Evolutionary conservation across 1,140 invertebrate species (phyloP).

Genomic region (Drosophila pallidifrons): DNA sequence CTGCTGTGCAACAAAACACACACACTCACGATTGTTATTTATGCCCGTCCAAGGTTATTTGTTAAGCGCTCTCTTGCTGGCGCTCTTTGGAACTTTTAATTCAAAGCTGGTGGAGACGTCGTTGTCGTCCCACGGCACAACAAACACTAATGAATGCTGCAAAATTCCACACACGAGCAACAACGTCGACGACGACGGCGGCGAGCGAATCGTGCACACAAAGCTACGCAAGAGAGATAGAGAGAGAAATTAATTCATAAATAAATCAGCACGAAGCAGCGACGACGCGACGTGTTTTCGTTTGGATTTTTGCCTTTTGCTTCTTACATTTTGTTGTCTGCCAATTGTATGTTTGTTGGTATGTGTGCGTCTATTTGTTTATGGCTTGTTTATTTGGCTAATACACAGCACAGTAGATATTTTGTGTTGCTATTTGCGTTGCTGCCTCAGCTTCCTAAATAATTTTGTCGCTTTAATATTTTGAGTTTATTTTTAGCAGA

Average conservation of each 20-base stretch:
- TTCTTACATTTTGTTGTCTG: slow-evolving; percentile 42
- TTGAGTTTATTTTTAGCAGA: slow-evolving; percentile 54
- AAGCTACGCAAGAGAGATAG: slow-evolving; percentile 52
- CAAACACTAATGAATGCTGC: slow-evolving; percentile 59
- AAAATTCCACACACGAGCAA: slow-evolving; percentile 59
- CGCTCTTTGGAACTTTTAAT: slow-evolving; percentile 10
- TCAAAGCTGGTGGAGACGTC: slow-evolving; percentile 36
- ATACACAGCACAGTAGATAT: slow-evolving; percentile 27
- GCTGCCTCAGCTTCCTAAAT: slow-evolving; percentile 29
- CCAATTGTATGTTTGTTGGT: slow-evolving; percentile 7
- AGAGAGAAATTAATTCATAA: slow-evolving; percentile 77
- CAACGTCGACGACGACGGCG: slow-evolving; percentile 20
- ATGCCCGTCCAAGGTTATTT: slow-evolving; percentile 43
- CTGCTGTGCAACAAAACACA: slow-evolving; percentile 17
- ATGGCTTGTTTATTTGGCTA: slow-evolving; percentile 43
- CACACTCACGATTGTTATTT: slow-evolving; percentile 5
- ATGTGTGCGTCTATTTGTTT: slow-evolving; percentile 28
- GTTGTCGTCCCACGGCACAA: slow-evolving; percentile 55
- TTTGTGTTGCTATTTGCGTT: slow-evolving; percentile 39
- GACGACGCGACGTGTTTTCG: slow-evolving; percentile 54
- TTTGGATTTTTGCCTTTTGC: slow-evolving; percentile 25
- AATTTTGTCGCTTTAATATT: slow-evolving; percentile 42
- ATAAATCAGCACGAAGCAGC: slow-evolving; percentile 65
- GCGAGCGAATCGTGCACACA: slow-evolving; percentile 59
- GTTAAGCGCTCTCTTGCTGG: slow-evolving; percentile 1